These are phyloP conservation scores for Eurosta solidaginis DNA, from an alignment of 1,140 invertebrate genomes.

Conservation along the genomic window DNA sequence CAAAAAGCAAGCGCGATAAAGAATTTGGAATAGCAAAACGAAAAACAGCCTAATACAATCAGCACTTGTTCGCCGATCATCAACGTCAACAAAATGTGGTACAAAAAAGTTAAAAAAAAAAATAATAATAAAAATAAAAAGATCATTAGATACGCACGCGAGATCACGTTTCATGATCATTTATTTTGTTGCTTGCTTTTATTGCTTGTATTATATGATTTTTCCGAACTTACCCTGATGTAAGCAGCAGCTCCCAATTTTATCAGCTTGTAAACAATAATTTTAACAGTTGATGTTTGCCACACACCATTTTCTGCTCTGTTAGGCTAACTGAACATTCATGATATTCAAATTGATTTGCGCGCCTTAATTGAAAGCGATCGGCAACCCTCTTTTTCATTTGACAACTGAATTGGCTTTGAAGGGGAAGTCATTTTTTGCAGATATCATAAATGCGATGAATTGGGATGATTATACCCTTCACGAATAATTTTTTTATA, in stretches of 20 bases:
- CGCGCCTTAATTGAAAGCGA: neutral
- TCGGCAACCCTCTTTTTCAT: no score
- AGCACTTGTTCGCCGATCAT: neutral
- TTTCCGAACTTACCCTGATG: no score
- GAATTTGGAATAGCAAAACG: neutral
- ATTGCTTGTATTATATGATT: no score
- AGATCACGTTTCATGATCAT: neutral
- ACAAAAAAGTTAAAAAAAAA: neutral
- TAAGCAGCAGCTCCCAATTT: neutral
- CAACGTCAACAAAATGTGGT: neutral
- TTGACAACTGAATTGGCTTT: no score
- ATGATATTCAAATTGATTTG: slow-evolving; percentile 3
- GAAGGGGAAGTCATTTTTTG: no score
- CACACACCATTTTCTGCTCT: neutral
- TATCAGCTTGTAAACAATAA: neutral
- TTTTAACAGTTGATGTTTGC: neutral
- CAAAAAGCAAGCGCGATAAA: neutral
- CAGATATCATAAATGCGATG: no score
- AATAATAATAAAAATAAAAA: neutral
- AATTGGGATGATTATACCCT: no score
- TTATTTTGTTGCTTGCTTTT: no score
- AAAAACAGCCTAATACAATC: neutral
- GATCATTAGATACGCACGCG: neutral
- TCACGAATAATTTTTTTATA: no score
- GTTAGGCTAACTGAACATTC: neutral